Evolutionary conservation across 2,888 invertebrate species (phyloP), one percentile per base, ranked within the genome.

Genomic region (Marronus borbonicus): DNA sequence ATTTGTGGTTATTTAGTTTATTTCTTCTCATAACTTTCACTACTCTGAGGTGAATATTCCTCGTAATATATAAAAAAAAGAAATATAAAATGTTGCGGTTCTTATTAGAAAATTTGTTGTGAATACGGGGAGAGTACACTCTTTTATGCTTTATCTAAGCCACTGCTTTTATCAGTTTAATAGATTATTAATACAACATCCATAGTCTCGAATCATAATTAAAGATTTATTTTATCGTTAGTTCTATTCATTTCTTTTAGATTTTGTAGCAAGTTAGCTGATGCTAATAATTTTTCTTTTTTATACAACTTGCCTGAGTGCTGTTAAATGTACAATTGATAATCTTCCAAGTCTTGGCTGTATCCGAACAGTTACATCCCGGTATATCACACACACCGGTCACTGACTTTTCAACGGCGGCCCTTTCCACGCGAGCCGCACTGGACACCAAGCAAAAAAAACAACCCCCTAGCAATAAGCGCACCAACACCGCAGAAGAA

Each of bases 271-370:
- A 60, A 20, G 5, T 36, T 36, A 36, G 31, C 31, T 5, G 31
- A 7, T 36, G 31, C 31, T 12, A 44, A 39, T 39, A 17, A 17
- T 39, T 39, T 39, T 39, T 8, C 8, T 44, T 44, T 44, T 2
- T 12, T 44, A 8, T 44, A 44, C 8, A 44, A 88, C 89, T 90
- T 90, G 93, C 94, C 92, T 93, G 91, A 85, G 90, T 88, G 78
- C 87, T 87, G 80, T 89, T 89, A 84, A 93, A 90, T 83, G 91
- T 90, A 87, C 94, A 94, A 88, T 93, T 93, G 85, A 93, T 90
- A 83, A 89, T 90, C 84, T 90, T 90, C 93, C 93, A 93, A 68
- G 86, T 87, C 65, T 91, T 91, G 39, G 90, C 89, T 74, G 89
- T 90, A 70, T 90, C 88, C 58, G 89, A 88, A 86, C 94, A 94